Evolutionary conservation across 2,113 vertebrate species (phyloP).

Genomic region (Nesogale talazaci): DNA sequence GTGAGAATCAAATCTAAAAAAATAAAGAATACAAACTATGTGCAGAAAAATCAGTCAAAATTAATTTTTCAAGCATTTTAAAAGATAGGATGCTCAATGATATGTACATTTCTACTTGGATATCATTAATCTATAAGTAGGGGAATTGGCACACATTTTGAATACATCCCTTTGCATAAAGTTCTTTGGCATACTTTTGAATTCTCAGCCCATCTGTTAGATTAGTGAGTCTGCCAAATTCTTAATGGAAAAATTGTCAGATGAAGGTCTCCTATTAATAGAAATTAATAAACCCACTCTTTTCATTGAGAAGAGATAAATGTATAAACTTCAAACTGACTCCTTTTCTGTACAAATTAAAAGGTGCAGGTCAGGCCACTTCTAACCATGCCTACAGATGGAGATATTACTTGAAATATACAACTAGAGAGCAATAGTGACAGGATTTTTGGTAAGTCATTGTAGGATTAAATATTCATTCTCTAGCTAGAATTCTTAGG

Average conservation of each 20-base stretch:
- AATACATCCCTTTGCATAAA: background rate
- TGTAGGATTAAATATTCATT: background rate
- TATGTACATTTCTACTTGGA: conserved; percentile 7
- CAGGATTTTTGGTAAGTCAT: background rate
- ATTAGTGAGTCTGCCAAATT: conserved; percentile 51
- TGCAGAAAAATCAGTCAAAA: background rate
- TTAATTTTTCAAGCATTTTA: conserved; percentile 34
- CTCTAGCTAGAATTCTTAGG: background rate
- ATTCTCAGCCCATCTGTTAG: conserved; percentile 71
- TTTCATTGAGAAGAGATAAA: conserved; percentile 22
- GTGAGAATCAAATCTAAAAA: conserved; percentile 95
- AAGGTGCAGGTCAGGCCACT: background rate
- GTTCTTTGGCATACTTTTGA: conserved; percentile 32
- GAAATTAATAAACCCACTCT: conserved; percentile 59
- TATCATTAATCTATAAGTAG: conserved; percentile 44
- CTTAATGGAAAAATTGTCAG: conserved; percentile 60
- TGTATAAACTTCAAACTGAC: background rate
- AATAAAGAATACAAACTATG: background rate
- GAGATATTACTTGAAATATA: background rate
- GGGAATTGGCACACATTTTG: background rate
- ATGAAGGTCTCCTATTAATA: conserved; percentile 64
- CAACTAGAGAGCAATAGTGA: background rate
- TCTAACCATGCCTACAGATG: background rate
- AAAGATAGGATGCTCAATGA: background rate
- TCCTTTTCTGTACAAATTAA: conserved; percentile 18